A percentile compares a stretch with the other conserved stretches of the same genome.
These are phyloP conservation scores for Podocnemis expansa DNA, from an alignment of 2,113 vertebrate genomes.

Conservation along the genomic window DNA sequence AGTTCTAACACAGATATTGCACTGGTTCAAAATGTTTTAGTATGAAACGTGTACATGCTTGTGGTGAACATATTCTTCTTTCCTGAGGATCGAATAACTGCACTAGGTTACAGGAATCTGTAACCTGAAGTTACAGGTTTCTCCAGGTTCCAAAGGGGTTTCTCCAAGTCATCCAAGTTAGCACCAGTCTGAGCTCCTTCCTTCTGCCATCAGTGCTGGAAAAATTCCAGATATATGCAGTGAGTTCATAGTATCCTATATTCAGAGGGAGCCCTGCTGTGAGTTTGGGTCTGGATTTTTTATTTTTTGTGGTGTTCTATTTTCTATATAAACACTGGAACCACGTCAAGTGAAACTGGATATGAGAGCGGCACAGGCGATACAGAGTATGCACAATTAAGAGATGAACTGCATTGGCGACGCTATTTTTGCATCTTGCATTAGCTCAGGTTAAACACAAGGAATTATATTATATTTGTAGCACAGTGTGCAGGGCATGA, in stretches of 20 bases:
- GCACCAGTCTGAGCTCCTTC: constrained; percentile 39
- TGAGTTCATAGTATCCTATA: constrained; percentile 24
- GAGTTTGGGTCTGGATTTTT: background rate
- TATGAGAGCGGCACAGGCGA: constrained; percentile 29
- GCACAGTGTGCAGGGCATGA: accelerated
- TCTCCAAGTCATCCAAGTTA: constrained; percentile 35
- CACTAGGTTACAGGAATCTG: background rate
- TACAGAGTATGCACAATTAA: constrained; percentile 25
- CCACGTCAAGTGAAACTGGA: constrained; percentile 46
- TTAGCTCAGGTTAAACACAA: background rate
- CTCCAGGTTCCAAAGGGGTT: constrained; percentile 21
- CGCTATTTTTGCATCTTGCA: background rate
- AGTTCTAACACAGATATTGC: background rate
- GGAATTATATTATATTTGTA: background rate
- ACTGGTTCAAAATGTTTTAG: accelerated
- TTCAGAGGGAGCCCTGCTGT: constrained; percentile 14
- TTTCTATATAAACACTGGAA: constrained; percentile 58
- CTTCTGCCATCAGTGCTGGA: constrained; percentile 12
- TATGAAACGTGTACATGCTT: background rate
- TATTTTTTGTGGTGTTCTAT: constrained; percentile 47
- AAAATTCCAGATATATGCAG: background rate
- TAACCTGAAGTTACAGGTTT: constrained; percentile 44
- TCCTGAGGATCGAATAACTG: constrained; percentile 19
- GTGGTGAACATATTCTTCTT: background rate
- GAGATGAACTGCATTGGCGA: constrained; percentile 28